Evolutionary conservation across 2,113 vertebrate genomes (phyloP), one percentile per base, ranked within the genome.

Genomic region (Chamaetylas fuelleborni): DNA sequence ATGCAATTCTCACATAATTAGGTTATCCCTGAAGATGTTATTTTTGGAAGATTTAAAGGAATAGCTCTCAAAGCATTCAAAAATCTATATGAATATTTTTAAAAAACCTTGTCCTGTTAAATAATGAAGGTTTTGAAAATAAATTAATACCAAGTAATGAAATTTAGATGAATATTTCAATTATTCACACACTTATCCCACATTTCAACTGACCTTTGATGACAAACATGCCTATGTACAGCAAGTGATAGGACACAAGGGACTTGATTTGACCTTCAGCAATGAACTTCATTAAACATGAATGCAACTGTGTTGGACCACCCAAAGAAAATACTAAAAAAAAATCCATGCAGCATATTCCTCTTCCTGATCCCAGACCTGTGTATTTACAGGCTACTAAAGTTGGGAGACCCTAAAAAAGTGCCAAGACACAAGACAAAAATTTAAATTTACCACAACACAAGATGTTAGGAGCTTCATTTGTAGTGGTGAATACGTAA

Each of bases 21-120:
- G 5, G 6, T 48, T 88, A 34, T 79, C 82, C 33, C 71, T 62
- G 66, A 83, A 83, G 47, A 26, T 76, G 29, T 65, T 89, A 29
- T 60, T 92, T 92, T 81, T 74, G 34, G 58, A 90, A 90, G 23
- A 67, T 78, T 83, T 84, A 92, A 94, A 54, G 23, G 25, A 81
- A 64, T 58, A 73, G 15, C 25, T 79, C 48, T 67, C 18, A 1
- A 89, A 86, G 40, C 29, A 4, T 84, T 86, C 36, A 60, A 51
- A 79, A 47, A 76, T 7, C 19, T 54, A 13, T 51, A 47, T 2
- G 5, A 79, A 43, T 88, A 81, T 16, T 26, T 51, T 56, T 42
- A 2, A 23, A 69, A 5, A 14, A 36, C 28, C 26, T 51, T 88
- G 4, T 33, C 10, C 14, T n/a, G 17, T 77, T 42, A 73, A 82